Base-by-base conservation (phyloP, 2,113 vertebrate species). In the Aix galericulata region DNA sequence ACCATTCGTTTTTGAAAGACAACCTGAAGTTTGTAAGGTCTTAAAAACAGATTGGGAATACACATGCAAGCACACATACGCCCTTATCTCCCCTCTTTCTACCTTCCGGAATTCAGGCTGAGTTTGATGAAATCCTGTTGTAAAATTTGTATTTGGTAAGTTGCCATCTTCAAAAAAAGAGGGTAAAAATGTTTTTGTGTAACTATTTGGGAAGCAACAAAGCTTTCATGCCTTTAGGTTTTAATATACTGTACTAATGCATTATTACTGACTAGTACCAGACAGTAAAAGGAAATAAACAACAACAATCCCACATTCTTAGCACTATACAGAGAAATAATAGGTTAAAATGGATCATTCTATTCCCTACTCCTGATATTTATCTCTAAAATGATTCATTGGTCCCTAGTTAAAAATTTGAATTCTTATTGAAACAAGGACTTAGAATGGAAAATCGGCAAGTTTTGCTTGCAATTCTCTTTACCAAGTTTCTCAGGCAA, bases 391-490 rank as follows among this genome's bases (percentile, higher is more conserved):
- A 88, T 88, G 90, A 90, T 79, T 92, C 63, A 94, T 69, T 22
- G 0, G 63, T 90, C 56, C 53, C 78, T 56, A 42, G 34, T 73
- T 94, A 78, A 95, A 96, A 91, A 93, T 82, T 17, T 55, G 68
- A 85, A 87, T 67, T 92, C 60, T 93, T 80, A 95, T 66, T 92
- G 88, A 91, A 96, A 92, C 34, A 96, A 92, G 82, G 69, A 93
- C 92, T 95, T 58, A 15, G 71, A 66, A 91, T 83, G 58, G 59
- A 72, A 93, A 91, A 90, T 91, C 46, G 13, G 42, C 64, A 95
- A 89, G 73, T 95, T 91, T 93, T 83, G 58, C 26, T 95, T 80
- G 64, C 63, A 83, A 18, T 84, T 95, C 79, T 91, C 79, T 93
- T 91, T 69, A 90, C 60, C 88, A 94, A 92, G 74, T 76, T 93